Conservation (phyloP, 2,797 vertebrate species). For the Distichodus sexfasciatus region DNA sequence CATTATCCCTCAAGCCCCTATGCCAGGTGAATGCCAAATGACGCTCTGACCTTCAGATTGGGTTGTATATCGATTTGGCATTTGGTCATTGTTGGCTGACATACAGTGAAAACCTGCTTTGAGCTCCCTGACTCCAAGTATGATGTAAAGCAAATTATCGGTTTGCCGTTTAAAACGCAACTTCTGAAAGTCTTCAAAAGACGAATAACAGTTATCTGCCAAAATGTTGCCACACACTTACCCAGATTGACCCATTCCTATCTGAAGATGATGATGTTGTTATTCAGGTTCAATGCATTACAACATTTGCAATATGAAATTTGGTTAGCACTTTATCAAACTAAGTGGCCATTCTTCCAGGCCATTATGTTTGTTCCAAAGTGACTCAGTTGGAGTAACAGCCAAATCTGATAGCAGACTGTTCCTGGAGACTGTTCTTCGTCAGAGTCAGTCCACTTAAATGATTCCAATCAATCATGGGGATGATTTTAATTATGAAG, state of each 20-base stretch:
- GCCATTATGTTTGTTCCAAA: neutral
- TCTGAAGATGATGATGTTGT: neutral
- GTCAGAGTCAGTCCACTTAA: neutral
- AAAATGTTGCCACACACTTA: neutral
- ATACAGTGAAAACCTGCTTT: neutral
- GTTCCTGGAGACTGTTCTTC: neutral
- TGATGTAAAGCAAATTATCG: neutral
- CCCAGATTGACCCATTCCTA: neutral
- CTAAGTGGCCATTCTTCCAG: neutral
- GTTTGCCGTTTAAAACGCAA: neutral
- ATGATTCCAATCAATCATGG: slow-evolving; percentile 24
- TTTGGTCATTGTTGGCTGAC: slow-evolving; percentile 15
- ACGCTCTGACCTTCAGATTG: slow-evolving; percentile 3
- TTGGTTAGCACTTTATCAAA: neutral
- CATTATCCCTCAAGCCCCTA: neutral
- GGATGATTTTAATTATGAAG: neutral
- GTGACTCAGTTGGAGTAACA: neutral
- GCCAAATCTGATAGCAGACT: neutral
- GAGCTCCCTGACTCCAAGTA: neutral
- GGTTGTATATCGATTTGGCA: slow-evolving; percentile 20
- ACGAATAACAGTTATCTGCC: neutral
- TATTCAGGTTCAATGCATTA: neutral
- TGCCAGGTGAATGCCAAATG: slow-evolving; percentile 11
- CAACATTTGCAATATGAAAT: neutral
- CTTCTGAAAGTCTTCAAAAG: neutral